Percentiles rank a stretch among this genome's conserved stretches.
Conservation (phyloP, 2,888 invertebrate species). For the Scaptomyza cyrtandrae region DNA sequence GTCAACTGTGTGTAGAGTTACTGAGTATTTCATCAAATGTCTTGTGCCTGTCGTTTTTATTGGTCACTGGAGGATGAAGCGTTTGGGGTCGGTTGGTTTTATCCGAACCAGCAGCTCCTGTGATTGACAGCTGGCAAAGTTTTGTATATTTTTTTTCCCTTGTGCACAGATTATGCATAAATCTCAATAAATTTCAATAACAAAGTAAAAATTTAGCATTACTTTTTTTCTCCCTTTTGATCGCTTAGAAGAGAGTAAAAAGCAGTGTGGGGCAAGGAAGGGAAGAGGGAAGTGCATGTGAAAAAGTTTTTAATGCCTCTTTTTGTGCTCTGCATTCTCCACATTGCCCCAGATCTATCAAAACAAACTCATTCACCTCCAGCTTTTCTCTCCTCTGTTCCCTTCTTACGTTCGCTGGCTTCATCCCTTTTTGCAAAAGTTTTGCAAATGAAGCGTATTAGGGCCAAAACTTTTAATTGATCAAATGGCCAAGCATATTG, state of each 20-base stretch:
- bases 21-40: constrained; percentile 73
- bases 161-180: constrained; percentile 73
- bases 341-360: constrained; percentile 9
- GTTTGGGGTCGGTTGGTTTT: background rate
- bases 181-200: constrained; percentile 79
- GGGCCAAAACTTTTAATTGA: constrained; percentile 81
- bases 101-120: constrained; percentile 32
- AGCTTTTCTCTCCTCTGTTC: background rate
- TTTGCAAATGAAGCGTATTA: constrained; percentile 82
- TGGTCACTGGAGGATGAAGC: constrained; percentile 73
- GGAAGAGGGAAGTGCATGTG: constrained; percentile 20
- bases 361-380: background rate
- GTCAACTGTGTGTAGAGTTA: constrained; percentile 8
- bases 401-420: constrained; percentile 3
- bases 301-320: constrained; percentile 51
- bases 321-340: constrained; percentile 19
- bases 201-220: constrained; percentile 43
- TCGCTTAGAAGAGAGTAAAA: constrained; percentile 4
- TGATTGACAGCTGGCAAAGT: constrained; percentile 77
- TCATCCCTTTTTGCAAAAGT: constrained; percentile 55
- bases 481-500: constrained; percentile 78
- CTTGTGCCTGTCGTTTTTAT: constrained; percentile 67
- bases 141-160: constrained; percentile 36
- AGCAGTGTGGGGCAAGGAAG: background rate
- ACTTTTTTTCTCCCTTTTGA: constrained; percentile 2